These are phyloP conservation scores for Coluber constrictor DNA, from an alignment of 2,797 vertebrate genomes.

Conservation along the genomic window DNA sequence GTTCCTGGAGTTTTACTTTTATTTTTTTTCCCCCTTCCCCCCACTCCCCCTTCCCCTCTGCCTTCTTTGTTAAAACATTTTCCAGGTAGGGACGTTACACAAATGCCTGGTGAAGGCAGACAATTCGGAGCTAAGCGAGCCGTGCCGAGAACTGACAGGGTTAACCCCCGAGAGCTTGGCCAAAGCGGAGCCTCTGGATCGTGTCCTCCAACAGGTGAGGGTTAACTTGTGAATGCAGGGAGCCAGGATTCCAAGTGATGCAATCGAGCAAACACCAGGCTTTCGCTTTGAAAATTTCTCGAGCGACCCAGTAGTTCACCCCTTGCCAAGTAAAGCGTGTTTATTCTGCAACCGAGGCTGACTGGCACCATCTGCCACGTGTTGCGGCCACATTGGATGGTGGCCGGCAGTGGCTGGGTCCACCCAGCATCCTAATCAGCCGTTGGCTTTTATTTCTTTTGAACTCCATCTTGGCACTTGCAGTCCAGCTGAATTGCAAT, in stretches of 20 bases:
- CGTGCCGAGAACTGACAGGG: conserved; percentile 85
- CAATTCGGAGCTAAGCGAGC: conserved; percentile 84
- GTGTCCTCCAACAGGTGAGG: conserved; percentile 89
- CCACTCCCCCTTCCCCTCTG: rapidly evolving
- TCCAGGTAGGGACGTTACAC: conserved; percentile 90
- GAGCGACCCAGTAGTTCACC: not conserved
- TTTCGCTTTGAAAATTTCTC: conserved; percentile 3
- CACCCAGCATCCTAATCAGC: not conserved
- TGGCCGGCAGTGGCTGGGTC: not conserved
- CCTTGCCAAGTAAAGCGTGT: not conserved
- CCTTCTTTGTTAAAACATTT: conserved; percentile 43
- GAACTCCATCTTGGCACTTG: not conserved
- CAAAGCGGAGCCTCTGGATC: conserved; percentile 88
- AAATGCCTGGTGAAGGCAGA: conserved; percentile 88
- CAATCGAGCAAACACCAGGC: not conserved
- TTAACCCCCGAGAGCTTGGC: conserved; percentile 81
- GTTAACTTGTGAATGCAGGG: not conserved
- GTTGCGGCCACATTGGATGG: no score
- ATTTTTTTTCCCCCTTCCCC: not conserved
- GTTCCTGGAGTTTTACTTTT: not conserved
- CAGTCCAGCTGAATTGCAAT: not conserved
- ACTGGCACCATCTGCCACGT: not conserved
- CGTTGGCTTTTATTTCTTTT: not conserved
- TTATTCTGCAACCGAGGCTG: not conserved
- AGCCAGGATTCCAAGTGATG: not conserved